These are phyloP conservation scores for Cygnus atratus DNA, from an alignment of 2,113 vertebrate genomes.

Conservation along the genomic window DNA sequence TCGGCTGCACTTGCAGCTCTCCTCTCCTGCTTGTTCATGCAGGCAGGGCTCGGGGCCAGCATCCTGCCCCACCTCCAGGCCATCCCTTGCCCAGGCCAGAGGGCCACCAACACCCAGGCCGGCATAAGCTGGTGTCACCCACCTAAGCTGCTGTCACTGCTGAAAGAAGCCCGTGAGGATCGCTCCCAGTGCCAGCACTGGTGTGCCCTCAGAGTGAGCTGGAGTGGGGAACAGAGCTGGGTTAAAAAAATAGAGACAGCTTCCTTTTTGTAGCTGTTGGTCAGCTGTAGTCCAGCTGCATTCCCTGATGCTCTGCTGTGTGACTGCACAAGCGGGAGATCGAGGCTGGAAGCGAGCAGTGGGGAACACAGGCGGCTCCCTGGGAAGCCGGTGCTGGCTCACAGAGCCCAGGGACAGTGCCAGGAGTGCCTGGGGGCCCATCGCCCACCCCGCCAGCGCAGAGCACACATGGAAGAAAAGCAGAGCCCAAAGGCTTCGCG, in stretches of 20 bases:
- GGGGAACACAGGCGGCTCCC: not conserved
- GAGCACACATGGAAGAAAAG: not conserved
- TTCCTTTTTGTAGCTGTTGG: not conserved
- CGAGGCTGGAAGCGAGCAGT: not conserved
- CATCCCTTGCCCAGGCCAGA: not conserved
- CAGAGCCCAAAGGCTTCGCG: not conserved
- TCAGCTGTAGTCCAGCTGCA: not conserved
- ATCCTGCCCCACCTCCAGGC: not conserved
- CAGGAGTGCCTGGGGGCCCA: not conserved
- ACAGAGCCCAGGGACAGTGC: not conserved
- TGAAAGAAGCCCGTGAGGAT: not conserved
- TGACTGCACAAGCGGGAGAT: not conserved
- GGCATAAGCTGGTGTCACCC: rapidly evolving
- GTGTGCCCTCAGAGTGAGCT: not conserved
- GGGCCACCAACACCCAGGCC: not conserved
- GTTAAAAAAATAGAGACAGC: not conserved
- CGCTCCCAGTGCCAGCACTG: not conserved
- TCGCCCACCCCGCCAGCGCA: not conserved
- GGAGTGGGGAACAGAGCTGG: not conserved
- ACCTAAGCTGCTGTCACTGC: rapidly evolving
- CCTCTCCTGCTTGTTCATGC: not conserved
- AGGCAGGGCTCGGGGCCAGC: not conserved
- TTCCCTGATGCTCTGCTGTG: rapidly evolving
- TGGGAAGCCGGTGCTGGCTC: not conserved
- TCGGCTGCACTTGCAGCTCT: not conserved